These are phyloP conservation scores for Drosophila sulfurigaster DNA, from an alignment of 1,140 invertebrate genomes.

Conservation along the genomic window DNA sequence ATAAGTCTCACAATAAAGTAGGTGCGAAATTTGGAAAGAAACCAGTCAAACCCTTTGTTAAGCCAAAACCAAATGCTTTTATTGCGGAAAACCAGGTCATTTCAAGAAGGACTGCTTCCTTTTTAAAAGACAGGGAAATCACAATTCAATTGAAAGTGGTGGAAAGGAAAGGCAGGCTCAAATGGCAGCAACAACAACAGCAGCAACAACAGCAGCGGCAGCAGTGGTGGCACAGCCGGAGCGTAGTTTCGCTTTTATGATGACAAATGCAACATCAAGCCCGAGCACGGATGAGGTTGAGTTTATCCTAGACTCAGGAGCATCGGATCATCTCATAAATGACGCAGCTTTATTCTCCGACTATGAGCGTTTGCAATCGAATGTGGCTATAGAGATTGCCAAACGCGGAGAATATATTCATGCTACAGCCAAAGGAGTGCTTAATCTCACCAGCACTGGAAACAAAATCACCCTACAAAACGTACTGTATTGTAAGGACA, in stretches of 20 bases:
- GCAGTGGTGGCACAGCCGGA: constrained; percentile 8
- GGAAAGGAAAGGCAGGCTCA: constrained; percentile 11
- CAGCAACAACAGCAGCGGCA: constrained; percentile 3
- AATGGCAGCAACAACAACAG: constrained; percentile 1
- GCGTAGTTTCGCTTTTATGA: constrained; percentile 40
- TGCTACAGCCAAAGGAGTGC: constrained; percentile 26
- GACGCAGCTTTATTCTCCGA: constrained; percentile 59
- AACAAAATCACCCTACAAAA: constrained; percentile 25
- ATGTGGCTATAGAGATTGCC: constrained; percentile 37
- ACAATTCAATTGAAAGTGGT: constrained; percentile 1
- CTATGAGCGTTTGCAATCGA: constrained; percentile 19
- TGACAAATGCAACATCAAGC: constrained; percentile 14
- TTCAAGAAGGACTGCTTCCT: constrained; percentile 62
- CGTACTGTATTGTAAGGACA: constrained; percentile 30
- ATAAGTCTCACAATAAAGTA: constrained; percentile 14
- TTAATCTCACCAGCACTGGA: constrained; percentile 31
- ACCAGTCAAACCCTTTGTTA: not conserved
- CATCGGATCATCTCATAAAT: constrained; percentile 70
- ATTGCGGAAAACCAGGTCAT: constrained; percentile 66
- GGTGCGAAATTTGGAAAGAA: not conserved
- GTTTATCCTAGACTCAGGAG: constrained; percentile 70
- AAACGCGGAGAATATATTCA: constrained; percentile 41
- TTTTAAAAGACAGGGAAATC: constrained; percentile 44
- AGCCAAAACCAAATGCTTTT: constrained; percentile 54
- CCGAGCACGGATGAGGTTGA: constrained; percentile 16